Evolutionary conservation across 2,888 invertebrate species (phyloP).

Genomic region (Mongoloraphidia duomilia): DNA sequence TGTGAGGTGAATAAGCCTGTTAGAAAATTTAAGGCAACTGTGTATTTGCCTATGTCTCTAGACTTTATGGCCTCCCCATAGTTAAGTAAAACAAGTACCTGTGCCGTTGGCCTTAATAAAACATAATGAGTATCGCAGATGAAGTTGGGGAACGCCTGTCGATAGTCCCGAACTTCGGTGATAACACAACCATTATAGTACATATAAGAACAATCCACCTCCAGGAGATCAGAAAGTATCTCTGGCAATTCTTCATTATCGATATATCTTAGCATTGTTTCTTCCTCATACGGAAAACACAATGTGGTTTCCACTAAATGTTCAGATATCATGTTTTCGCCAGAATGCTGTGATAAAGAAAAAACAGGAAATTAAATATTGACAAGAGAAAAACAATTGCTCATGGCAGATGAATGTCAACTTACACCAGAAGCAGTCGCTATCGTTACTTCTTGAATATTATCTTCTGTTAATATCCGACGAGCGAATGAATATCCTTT

Average conservation of each 20-base stretch:
- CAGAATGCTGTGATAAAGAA: no score
- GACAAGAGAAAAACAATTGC: no score
- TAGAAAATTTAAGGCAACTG: background rate
- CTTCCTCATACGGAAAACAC: slow-evolving; percentile 79
- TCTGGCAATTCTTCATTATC: slow-evolving; percentile 86
- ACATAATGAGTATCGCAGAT: slow-evolving; percentile 76
- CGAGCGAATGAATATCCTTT: slow-evolving; percentile 65
- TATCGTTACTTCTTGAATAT: background rate
- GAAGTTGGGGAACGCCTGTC: slow-evolving; percentile 62
- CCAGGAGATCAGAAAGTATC: slow-evolving; percentile 68
- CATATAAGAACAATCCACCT: slow-evolving; percentile 67
- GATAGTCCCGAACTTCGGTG: slow-evolving; percentile 79
- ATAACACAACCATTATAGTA: slow-evolving; percentile 88
- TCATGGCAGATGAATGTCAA: background rate
- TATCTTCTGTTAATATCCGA: slow-evolving; percentile 8
- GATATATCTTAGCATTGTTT: slow-evolving; percentile 72
- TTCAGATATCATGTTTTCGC: slow-evolving; percentile 22
- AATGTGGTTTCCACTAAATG: slow-evolving; percentile 47
- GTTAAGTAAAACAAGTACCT: slow-evolving; percentile 36
- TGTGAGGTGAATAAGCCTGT: no score
- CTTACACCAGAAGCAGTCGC: background rate
- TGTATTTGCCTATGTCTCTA: background rate
- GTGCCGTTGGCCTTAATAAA: slow-evolving; percentile 72
- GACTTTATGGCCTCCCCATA: background rate
- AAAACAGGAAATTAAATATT: no score